phyloP scores from a whole-genome alignment of 1,140 invertebrate species.

The Anagrus nilaparvatae region DNA sequence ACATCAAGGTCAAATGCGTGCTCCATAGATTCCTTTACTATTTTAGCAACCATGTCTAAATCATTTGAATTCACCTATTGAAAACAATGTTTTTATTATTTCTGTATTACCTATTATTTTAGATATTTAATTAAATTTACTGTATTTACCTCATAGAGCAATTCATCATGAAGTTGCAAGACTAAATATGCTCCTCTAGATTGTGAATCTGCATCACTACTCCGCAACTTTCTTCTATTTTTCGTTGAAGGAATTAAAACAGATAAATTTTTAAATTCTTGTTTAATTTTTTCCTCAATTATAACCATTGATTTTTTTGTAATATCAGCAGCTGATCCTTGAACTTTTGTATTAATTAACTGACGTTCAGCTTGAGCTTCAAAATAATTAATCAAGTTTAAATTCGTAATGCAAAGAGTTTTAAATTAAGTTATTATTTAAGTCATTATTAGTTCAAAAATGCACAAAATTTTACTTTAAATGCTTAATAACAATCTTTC shows the following conservation, averaged over 20 bases:
- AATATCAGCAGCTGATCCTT: slow-evolving; percentile 93
- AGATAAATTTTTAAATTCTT: slow-evolving; percentile 28
- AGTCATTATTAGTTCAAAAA: background rate
- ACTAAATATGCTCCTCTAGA: slow-evolving; percentile 54
- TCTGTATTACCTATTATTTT: too few species aligned
- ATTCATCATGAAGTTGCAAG: slow-evolving; percentile 91
- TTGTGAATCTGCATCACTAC: slow-evolving; percentile 20
- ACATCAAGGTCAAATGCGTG: slow-evolving; percentile 60
- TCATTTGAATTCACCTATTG: slow-evolving; percentile 41
- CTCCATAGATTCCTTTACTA: slow-evolving; percentile 75
- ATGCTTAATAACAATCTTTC: too few species aligned
- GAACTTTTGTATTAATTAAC: slow-evolving; percentile 88
- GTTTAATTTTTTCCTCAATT: slow-evolving; percentile 51
- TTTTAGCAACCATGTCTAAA: slow-evolving; percentile 48
- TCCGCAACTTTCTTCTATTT: slow-evolving; percentile 28
- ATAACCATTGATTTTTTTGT: slow-evolving; percentile 82
- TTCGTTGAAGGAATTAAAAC: slow-evolving; percentile 24
- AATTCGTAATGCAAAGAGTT: too few species aligned
- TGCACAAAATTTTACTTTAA: too few species aligned
- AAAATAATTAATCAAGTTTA: too few species aligned
- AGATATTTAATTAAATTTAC: too few species aligned
- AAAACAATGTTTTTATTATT: too few species aligned
- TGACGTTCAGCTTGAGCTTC: slow-evolving; percentile 84
- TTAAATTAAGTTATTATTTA: background rate
- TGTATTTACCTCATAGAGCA: slow-evolving; percentile 91